Evolutionary conservation across 2,797 vertebrate species (phyloP).

Genomic region (Malurus leucopterus): DNA sequence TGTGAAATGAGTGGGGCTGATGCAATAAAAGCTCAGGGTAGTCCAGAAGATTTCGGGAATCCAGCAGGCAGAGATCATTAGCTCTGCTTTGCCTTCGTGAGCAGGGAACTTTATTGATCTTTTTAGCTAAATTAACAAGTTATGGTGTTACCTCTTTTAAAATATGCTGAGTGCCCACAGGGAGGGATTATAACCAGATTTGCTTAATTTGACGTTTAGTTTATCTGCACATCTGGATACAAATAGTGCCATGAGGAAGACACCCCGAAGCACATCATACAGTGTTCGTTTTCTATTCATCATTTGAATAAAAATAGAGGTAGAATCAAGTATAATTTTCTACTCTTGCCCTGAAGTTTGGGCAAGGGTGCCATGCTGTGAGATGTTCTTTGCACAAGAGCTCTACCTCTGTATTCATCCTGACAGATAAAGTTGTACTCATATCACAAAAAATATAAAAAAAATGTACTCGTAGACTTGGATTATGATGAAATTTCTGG

Average conservation of each 20-base stretch:
- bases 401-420: not conserved
- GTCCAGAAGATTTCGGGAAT: not conserved
- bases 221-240: constrained; percentile 14
- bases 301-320: constrained; percentile 17
- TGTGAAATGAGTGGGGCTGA: not conserved
- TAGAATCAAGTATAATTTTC: not conserved
- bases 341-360: not conserved
- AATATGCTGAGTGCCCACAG: not conserved
- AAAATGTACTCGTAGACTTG: not conserved
- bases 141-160: not conserved
- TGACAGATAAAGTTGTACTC: not conserved
- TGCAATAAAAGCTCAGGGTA: not conserved
- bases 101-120: not conserved
- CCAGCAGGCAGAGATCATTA: not conserved
- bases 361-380: not conserved
- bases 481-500: not conserved
- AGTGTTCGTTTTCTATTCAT: not conserved
- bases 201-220: constrained; percentile 17
- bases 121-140: constrained; percentile 10
- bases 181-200: constrained; percentile 13
- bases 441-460: not conserved
- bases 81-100: not conserved
- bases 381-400: not conserved
- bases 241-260: not conserved
- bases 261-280: not conserved